phyloP scores from a whole-genome alignment of 2,113 vertebrate species.

The Prunella fulvescens region DNA sequence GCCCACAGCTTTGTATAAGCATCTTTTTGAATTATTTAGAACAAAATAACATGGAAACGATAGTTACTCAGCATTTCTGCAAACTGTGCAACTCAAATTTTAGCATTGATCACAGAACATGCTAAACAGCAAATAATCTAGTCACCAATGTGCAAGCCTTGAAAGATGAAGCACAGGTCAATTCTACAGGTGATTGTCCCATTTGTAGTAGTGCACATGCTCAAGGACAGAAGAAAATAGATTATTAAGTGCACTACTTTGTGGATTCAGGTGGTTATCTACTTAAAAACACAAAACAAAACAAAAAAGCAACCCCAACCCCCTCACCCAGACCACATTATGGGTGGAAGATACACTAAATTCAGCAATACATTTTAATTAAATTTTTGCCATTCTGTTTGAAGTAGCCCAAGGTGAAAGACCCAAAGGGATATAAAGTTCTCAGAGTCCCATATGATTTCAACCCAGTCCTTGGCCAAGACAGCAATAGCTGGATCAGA shows the following conservation, averaged over 20 bases:
- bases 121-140: background rate
- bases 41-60: background rate
- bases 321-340: background rate
- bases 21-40: constrained; percentile 17
- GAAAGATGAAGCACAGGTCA: background rate
- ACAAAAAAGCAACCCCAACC: background rate
- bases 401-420: background rate
- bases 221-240: background rate
- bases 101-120: background rate
- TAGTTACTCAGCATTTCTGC: constrained; percentile 21
- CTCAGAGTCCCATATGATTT: background rate
- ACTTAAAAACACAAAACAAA: background rate
- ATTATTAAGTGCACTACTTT: background rate
- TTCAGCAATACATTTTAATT: background rate
- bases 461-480: background rate
- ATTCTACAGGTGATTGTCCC: background rate
- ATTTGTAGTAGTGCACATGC: background rate
- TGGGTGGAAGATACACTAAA: background rate
- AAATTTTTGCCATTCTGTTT: background rate
- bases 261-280: background rate
- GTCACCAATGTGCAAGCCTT: accelerated
- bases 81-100: background rate
- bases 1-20: background rate
- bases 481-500: background rate
- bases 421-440: background rate